Evolutionary conservation across 2,113 vertebrate species (phyloP), one percentile per base, ranked within the genome.

Genomic region (Scomber colias): DNA sequence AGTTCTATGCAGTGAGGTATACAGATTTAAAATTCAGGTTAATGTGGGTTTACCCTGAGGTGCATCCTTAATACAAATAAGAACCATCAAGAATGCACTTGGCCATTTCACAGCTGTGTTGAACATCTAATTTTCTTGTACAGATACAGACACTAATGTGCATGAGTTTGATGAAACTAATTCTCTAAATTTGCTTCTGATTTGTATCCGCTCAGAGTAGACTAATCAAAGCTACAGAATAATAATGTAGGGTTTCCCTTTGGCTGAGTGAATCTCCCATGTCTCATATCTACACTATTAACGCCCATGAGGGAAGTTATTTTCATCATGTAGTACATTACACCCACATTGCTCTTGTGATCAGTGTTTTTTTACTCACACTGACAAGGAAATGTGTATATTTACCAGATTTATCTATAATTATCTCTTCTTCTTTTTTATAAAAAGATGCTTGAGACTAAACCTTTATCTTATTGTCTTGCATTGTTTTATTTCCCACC

Each of bases 341-440:
- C 56, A 19, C 80, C 82, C 71, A 72, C 84, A 53, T 3, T 17
- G 11, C 50, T 48, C 27, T 65, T 74, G n/a, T n/a, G 46, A 65
- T 65, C 51, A 64, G 31, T 51, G 49, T 79, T 80, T 83, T 75
- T 69, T 27, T 40, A 31, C 59, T 79, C 75, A 77, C 45, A 27
- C n/a, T 75, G 76, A 87, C 65, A 80, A 15, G 64, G 40, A 80
- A 87, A 77, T 79, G 46, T 66, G 49, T 86, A 57, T 71, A 77
- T 87, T 82, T 79, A 71, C 59, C 64, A 54, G 17, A 54, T 4
- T 54, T 54, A n/a, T 40, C 35, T 51, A 56, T 79, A 85, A 86
- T 87, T 75, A 84, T 80, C 71, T 87, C 19, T 69, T 40, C 70
- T 85, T 71, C 68, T 62, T 17, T 59, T 46, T 44, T 75, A 54